Percentiles rank a stretch among this genome's conserved stretches.
These are phyloP conservation scores for Drosophila koepferae DNA, from an alignment of 2,888 invertebrate genomes.

Conservation along the genomic window DNA sequence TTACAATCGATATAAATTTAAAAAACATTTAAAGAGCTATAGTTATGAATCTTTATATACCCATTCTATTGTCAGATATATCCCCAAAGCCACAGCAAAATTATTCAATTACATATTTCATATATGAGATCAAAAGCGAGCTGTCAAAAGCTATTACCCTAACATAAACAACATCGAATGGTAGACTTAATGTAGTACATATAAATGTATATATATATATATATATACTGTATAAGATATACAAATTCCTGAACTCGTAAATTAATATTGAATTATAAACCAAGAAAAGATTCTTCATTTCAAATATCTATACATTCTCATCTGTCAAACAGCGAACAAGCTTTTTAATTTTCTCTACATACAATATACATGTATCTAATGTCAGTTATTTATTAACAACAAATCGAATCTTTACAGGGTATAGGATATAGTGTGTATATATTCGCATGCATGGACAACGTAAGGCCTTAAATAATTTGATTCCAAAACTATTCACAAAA, in stretches of 20 bases:
- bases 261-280: background rate
- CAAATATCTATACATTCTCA: background rate
- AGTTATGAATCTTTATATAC: background rate
- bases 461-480: too few relatives aligned
- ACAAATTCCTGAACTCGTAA: background rate
- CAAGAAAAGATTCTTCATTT: background rate
- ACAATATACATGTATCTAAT: background rate
- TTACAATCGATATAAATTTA: background rate
- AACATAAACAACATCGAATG: background rate
- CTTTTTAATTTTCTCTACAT: too few relatives aligned
- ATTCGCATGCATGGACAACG: background rate
- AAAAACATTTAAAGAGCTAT: background rate
- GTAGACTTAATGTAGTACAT: background rate
- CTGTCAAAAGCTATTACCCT: background rate
- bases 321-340: background rate
- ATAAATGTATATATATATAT: background rate
- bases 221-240: background rate
- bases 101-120: background rate
- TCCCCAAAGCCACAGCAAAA: background rate
- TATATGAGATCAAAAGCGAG: background rate
- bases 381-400: background rate
- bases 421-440: background rate
- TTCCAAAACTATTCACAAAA: background rate
- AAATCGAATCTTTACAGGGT: too few relatives aligned
- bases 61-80: background rate